Evolutionary conservation across 2,888 invertebrate species (phyloP), one percentile per base, ranked within the genome.

Genomic region (Hyppa rectilinea): DNA sequence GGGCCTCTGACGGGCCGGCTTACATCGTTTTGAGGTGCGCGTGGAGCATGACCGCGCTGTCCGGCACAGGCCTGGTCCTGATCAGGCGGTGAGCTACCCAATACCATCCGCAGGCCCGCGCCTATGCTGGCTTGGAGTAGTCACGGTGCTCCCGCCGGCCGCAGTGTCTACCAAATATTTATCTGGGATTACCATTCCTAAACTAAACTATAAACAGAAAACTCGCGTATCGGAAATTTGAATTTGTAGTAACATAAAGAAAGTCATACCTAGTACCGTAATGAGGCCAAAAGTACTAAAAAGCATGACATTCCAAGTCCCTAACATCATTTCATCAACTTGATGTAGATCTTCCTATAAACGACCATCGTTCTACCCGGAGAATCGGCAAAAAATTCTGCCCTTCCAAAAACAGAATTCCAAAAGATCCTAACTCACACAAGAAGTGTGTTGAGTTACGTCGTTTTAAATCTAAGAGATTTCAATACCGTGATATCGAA

Each of bases 401-500:
- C 12, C n/a, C 36, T 26, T 26, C 23, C 12, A 36, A 36, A 36
- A 12, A 36, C 6, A 12, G 14, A 34, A 49, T 49, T 60, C 52
- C 10, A 47, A 70, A 80, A 75, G 40, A 50, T 47, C 58, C 29
- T 47, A 60, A 53, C 50, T 63, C 45, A 2, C 12, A 0, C 3
- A n/a, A 38, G 43, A 36, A 63, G 26, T 38, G 0, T 14, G 1
- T 17, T 7, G 2, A 2, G 45, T 55, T 47, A 45, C 62, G 36
- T 23, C 68, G 14, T 60, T 79, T 70, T 68, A 63, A 65, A 62
- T 47, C 63, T 40, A 10, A 29, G 23, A 26, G n/a, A 12, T 56
- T 66, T 67, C 53, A 52, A 45, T 60, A 31, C 55, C 52, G n/a
- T 65, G 31, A 75, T 78, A 78, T 66, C 40, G 68, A 70, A 75